Conservation (phyloP, 2,888 invertebrate genomes). For the Elmis aenea region DNA sequence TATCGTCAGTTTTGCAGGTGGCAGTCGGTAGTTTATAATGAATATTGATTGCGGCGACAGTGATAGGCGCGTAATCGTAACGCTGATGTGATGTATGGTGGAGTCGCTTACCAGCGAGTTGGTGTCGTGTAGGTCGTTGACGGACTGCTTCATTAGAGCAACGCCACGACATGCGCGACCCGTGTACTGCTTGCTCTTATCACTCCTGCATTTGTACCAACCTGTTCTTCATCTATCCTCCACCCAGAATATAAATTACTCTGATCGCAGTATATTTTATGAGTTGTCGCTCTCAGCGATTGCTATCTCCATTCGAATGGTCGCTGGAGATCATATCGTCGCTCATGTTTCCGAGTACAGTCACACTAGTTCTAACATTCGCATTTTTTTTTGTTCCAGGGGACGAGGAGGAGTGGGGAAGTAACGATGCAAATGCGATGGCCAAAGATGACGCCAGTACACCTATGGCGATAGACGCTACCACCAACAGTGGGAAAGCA, state of each 20-base stretch:
- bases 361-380: constrained; percentile 10
- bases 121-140: constrained; percentile 39
- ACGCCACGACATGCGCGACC: constrained; percentile 41
- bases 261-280: constrained; percentile 27
- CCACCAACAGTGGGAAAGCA: constrained; percentile 29
- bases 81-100: constrained; percentile 37
- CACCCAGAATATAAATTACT: constrained; percentile 13
- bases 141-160: constrained; percentile 47
- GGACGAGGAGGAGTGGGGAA: constrained; percentile 62
- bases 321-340: constrained; percentile 23
- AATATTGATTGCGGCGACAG: constrained; percentile 33
- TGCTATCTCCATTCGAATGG: constrained; percentile 15
- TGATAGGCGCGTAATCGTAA: constrained; percentile 33
- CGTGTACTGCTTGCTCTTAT: constrained; percentile 45
- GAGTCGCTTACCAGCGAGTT: constrained; percentile 13
- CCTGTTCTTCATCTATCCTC: constrained; percentile 29
- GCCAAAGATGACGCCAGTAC: constrained; percentile 30
- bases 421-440: constrained; percentile 53
- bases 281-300: constrained; percentile 25
- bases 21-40: constrained; percentile 33
- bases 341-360: constrained; percentile 20
- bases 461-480: no score
- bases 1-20: constrained; percentile 19
- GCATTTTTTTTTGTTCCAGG: constrained; percentile 49
- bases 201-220: constrained; percentile 41